phyloP scores from a whole-genome alignment of 2,113 vertebrate species.

The Amazona vittata region DNA sequence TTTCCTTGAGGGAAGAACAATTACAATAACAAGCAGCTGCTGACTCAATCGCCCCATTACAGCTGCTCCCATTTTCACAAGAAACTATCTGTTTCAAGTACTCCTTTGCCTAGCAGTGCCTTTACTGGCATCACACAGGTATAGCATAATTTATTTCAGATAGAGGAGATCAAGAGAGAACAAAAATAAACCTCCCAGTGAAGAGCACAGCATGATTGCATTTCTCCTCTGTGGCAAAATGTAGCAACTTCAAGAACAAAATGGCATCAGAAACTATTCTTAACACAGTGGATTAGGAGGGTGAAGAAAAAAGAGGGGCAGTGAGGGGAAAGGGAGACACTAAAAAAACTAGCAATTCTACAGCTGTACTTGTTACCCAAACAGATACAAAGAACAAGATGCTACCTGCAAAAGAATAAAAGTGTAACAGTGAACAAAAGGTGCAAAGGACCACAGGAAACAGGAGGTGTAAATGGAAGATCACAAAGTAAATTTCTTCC shows the following conservation, averaged over 20 bases:
- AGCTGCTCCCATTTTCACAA: not conserved
- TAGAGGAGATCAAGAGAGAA: not conserved
- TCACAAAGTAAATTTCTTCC: not conserved
- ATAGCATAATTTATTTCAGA: not conserved
- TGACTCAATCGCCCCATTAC: not conserved
- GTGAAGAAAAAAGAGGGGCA: rapidly evolving
- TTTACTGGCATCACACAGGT: not conserved
- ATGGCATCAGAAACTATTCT: not conserved
- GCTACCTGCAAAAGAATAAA: not conserved
- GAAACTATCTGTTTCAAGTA: not conserved
- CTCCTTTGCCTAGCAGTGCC: not conserved
- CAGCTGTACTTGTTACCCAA: not conserved
- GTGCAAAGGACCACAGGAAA: not conserved
- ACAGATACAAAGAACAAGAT: not conserved
- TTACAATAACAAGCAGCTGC: not conserved
- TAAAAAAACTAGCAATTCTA: not conserved
- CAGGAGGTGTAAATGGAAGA: not conserved
- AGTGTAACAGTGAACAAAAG: not conserved
- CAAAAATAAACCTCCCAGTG: not conserved
- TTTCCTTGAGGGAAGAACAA: not conserved
- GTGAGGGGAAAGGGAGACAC: not conserved
- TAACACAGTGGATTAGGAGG: rapidly evolving
- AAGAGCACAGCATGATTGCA: not conserved
- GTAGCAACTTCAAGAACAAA: conserved; percentile 1
- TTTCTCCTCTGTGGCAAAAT: conserved; percentile 15